Percentiles rank a stretch among this genome's conserved stretches.
Evolutionary conservation across 2,113 vertebrate genomes (phyloP).

Genomic region (Polyodon spathula): DNA sequence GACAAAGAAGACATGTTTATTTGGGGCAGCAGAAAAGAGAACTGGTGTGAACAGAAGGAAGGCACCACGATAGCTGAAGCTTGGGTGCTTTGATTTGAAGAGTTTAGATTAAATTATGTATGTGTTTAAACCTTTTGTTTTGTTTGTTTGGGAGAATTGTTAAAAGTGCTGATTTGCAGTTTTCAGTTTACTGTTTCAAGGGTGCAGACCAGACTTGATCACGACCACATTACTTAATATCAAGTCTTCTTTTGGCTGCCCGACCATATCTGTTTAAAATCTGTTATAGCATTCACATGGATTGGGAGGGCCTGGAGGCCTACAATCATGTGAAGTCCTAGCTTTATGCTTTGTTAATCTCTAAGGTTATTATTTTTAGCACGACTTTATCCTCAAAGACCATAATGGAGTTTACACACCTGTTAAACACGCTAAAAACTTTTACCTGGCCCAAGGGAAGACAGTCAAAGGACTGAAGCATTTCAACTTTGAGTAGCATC

Average conservation of each 20-base stretch:
- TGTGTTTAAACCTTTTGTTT: too few relatives aligned
- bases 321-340: not conserved
- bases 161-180: too few relatives aligned
- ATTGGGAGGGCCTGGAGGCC: not conserved
- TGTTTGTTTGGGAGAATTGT: too few relatives aligned
- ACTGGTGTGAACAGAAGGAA: too few relatives aligned
- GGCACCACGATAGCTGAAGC: too few relatives aligned
- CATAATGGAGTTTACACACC: slow-evolving; percentile 9
- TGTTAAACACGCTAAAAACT: slow-evolving; percentile 3
- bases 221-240: too few relatives aligned
- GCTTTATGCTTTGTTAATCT: slow-evolving; percentile 3
- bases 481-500: slow-evolving; percentile 1
- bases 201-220: too few relatives aligned
- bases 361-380: slow-evolving; percentile 1
- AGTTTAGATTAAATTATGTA: too few relatives aligned
- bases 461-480: not conserved
- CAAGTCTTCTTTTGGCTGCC: not conserved
- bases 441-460: not conserved
- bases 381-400: not conserved
- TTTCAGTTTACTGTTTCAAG: too few relatives aligned
- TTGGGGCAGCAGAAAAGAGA: too few relatives aligned
- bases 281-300: not conserved
- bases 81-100: too few relatives aligned
- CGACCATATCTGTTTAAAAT: not conserved
- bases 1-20: too few relatives aligned